A percentile compares a stretch with the other conserved stretches of the same genome.
These are phyloP conservation scores for Cryptus viduatorius DNA, from an alignment of 2,888 invertebrate genomes.

Conservation along the genomic window DNA sequence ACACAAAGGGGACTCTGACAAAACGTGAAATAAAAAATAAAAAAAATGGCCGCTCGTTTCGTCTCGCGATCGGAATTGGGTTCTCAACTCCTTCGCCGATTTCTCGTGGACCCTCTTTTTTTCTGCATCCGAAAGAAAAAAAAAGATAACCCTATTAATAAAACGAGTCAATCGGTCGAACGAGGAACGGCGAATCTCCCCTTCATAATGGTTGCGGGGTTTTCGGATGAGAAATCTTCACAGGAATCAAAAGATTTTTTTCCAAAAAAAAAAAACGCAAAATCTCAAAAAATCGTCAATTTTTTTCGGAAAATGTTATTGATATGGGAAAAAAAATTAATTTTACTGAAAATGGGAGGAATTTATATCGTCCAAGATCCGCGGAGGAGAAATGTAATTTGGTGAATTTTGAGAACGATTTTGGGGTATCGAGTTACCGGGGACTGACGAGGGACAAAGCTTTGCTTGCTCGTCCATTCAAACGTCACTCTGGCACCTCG, in stretches of 20 bases:
- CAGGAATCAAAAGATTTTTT: too few relatives aligned
- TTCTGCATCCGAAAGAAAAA: slow-evolving; percentile 39
- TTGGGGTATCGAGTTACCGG: slow-evolving; percentile 83
- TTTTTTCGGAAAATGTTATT: too few relatives aligned
- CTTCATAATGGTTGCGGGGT: background rate
- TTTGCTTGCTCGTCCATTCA: slow-evolving; percentile 82
- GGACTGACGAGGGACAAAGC: slow-evolving; percentile 71
- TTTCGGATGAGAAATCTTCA: too few relatives aligned
- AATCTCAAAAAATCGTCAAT: too few relatives aligned
- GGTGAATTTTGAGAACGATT: slow-evolving; percentile 84
- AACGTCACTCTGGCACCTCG: slow-evolving; percentile 85
- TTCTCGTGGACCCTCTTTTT: slow-evolving; percentile 51
- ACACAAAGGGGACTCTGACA: slow-evolving; percentile 77
- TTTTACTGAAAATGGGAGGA: slow-evolving; percentile 17
- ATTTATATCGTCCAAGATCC: background rate
- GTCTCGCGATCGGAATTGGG: slow-evolving; percentile 72
- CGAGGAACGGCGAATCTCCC: slow-evolving; percentile 4
- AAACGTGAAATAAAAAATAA: slow-evolving; percentile 58
- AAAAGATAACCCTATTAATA: slow-evolving; percentile 67
- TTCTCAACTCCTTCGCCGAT: slow-evolving; percentile 78
- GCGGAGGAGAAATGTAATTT: slow-evolving; percentile 18
- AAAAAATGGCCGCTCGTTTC: slow-evolving; percentile 77
- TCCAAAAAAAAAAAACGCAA: too few relatives aligned
- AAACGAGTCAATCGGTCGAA: slow-evolving; percentile 69
- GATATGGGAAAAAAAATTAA: background rate